A percentile compares a stretch with the other conserved stretches of the same genome.
Evolutionary conservation across 1,140 invertebrate genomes (phyloP).

Genomic region (Drosophila eugracilis): DNA sequence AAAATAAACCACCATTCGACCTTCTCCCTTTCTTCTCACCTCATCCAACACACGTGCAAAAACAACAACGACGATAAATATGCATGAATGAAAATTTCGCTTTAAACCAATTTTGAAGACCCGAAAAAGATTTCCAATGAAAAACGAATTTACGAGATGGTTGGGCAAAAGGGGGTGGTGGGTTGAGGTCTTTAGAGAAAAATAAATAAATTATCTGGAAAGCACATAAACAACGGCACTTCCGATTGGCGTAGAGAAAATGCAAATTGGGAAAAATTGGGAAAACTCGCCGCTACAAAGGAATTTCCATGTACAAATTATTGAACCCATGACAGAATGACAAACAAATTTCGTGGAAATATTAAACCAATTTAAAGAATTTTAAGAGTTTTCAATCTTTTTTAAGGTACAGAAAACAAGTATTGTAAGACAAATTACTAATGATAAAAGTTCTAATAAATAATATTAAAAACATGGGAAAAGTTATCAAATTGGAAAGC

Average conservation of each 20-base stretch:
- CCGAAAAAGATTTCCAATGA: constrained; percentile 19
- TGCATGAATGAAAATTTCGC: constrained; percentile 50
- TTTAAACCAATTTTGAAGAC: constrained; percentile 36
- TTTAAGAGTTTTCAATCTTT: neutral
- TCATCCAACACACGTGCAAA: constrained; percentile 2
- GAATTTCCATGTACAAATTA: neutral
- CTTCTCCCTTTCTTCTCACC: neutral
- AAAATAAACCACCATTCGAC: constrained; percentile 29
- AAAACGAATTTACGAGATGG: constrained; percentile 24
- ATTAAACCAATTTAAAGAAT: neutral
- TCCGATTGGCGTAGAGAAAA: constrained; percentile 32
- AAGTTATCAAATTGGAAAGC: too few relatives aligned
- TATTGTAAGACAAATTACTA: too few relatives aligned
- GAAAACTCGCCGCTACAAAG: constrained; percentile 7
- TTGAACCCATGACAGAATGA: neutral
- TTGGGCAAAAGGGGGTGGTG: too few relatives aligned
- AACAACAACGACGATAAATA: constrained; percentile 8
- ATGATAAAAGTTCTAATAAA: too few relatives aligned
- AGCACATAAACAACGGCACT: constrained; percentile 30
- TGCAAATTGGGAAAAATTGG: neutral
- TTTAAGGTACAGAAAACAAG: neutral
- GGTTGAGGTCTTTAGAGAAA: constrained; percentile 14
- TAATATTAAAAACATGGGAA: too few relatives aligned
- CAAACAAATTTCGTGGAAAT: neutral
- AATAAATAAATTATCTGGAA: constrained; percentile 39